Evolutionary conservation across 2,113 vertebrate genomes (phyloP).

Genomic region (Hassar affinis): DNA sequence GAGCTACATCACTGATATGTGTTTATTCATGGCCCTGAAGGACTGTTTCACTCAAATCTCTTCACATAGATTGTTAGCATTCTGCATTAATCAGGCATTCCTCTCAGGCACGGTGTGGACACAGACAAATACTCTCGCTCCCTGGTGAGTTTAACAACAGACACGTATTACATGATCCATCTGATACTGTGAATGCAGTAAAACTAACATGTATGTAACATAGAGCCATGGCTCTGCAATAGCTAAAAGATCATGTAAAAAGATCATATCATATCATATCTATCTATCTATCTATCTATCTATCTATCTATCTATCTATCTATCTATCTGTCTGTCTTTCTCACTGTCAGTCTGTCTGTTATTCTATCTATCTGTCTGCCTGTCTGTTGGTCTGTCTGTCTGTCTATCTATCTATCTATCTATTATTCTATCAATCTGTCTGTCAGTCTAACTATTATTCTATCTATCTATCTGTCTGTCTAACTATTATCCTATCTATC

Average conservation of each 20-base stretch:
- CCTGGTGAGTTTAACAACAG: not conserved
- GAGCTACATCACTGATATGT: too few relatives aligned
- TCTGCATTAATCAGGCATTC: not conserved
- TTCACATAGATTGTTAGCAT: not conserved
- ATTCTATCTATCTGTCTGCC: not conserved
- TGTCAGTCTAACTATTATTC: not conserved
- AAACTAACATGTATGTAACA: not conserved
- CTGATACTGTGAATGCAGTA: not conserved
- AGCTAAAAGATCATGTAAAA: not conserved
- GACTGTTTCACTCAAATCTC: not conserved
- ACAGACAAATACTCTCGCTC: not conserved
- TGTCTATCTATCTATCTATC: not conserved
- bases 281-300: not conserved
- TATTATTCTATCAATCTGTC: not conserved
- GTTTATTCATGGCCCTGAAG: not conserved
- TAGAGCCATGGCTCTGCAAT: not conserved
- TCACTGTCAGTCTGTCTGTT: too few relatives aligned
- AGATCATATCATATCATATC: too few relatives aligned
- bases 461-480: not conserved
- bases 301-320: not conserved
- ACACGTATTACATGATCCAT: not conserved
- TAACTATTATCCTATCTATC: too few relatives aligned
- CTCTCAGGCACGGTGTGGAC: not conserved
- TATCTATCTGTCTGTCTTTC: not conserved
- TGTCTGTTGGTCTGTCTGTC: not conserved